A percentile compares a stretch with the other conserved stretches of the same genome.
phyloP scores from a whole-genome alignment of 2,113 vertebrate genomes.

The Pao palembangensis region DNA sequence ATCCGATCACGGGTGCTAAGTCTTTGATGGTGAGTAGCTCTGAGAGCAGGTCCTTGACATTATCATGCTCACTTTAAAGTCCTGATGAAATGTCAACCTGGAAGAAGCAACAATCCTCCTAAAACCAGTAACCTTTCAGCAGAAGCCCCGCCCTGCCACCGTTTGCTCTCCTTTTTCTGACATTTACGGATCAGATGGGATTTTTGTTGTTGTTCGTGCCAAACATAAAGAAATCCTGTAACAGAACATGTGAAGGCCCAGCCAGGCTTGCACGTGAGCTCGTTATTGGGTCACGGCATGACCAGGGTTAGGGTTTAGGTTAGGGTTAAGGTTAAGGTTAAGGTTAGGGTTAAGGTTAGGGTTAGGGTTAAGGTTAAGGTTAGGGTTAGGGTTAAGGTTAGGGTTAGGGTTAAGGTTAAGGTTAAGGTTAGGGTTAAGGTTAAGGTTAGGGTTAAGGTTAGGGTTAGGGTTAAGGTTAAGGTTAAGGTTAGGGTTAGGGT shows the following conservation, averaged over 20 bases:
- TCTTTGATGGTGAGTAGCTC: conserved; percentile 3
- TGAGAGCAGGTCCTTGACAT: conserved; percentile 46
- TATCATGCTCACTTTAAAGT: conserved; percentile 49
- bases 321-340: too few species aligned
- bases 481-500: too few species aligned
- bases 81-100: conserved; percentile 64
- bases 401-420: too few species aligned
- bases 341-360: too few species aligned
- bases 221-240: conserved; percentile 9
- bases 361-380: too few species aligned
- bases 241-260: not conserved
- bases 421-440: too few species aligned
- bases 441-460: too few species aligned
- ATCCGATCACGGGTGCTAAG: conserved; percentile 2
- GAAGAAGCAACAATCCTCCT: conserved; percentile 40
- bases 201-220: conserved; percentile 23
- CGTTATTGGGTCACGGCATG: too few species aligned
- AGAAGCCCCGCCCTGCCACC: conserved; percentile 16
- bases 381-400: too few species aligned
- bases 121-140: conserved; percentile 57
- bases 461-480: too few species aligned
- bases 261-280: too few species aligned
- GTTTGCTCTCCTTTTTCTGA: conserved; percentile 42
- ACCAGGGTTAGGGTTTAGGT: too few species aligned
- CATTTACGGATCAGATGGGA: conserved; percentile 58